Evolutionary conservation across 64 coral and sea anemone species (phyloP).

Genomic region (Acropora yongei): DNA sequence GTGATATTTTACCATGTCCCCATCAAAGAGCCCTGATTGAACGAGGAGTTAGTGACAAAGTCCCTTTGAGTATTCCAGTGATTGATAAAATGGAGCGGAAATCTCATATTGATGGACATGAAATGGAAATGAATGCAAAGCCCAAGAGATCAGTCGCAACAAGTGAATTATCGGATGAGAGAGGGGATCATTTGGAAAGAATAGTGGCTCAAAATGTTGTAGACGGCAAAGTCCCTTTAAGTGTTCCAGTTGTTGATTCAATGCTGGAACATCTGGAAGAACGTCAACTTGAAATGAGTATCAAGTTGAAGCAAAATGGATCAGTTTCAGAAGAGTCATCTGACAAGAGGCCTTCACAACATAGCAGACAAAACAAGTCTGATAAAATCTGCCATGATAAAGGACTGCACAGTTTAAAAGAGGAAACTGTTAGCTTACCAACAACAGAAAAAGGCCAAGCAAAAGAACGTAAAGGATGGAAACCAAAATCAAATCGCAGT

Average conservation of each 20-base stretch:
- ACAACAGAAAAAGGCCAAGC: neutral
- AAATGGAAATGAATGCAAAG: neutral
- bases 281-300: neutral
- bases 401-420: neutral
- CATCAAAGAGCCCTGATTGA: constrained; percentile 53
- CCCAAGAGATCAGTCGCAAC: neutral
- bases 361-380: neutral
- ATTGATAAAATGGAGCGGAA: neutral
- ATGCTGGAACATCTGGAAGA: neutral
- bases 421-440: neutral
- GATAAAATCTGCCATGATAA: neutral
- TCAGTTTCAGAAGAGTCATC: neutral
- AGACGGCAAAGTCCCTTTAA: neutral
- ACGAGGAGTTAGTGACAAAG: neutral
- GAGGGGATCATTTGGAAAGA: neutral
- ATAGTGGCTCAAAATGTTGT: neutral
- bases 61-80: constrained; percentile 17
- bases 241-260: constrained; percentile 19
- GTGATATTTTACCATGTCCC: constrained; percentile 73
- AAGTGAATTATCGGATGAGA: neutral
- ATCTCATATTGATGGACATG: neutral
- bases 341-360: neutral
- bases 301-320: neutral
- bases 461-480: neutral
- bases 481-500: neutral